Conservation (phyloP, 2,113 vertebrate genomes). For the Chunga burmeisteri region DNA sequence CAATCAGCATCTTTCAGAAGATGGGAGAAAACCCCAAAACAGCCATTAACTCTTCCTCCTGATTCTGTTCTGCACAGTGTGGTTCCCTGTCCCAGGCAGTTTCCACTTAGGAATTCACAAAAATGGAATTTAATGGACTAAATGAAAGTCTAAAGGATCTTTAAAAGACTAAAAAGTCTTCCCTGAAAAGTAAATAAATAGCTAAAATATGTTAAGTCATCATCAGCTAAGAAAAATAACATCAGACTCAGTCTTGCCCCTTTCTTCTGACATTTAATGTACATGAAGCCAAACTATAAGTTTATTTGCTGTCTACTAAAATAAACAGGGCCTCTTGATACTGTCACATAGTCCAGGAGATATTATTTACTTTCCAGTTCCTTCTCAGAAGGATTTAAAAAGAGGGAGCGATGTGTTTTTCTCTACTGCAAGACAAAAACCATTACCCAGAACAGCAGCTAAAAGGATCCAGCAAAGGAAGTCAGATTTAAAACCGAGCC, state of each 20-base stretch:
- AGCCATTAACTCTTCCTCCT: neutral
- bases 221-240: neutral
- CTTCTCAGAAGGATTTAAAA: neutral
- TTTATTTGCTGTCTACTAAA: neutral
- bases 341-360: neutral
- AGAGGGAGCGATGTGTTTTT: neutral
- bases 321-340: neutral
- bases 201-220: neutral
- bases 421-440: neutral
- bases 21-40: neutral
- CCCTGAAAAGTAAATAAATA: too few relatives aligned
- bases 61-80: neutral
- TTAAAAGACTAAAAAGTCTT: neutral
- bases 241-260: neutral
- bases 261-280: neutral
- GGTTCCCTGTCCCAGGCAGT: neutral
- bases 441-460: neutral
- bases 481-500: neutral
- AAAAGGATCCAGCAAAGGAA: neutral
- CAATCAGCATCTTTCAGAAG: neutral
- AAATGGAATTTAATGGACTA: neutral
- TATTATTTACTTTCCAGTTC: neutral
- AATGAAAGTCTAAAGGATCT: neutral
- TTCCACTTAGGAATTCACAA: neutral
- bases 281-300: neutral